phyloP scores from a whole-genome alignment of 2,797 vertebrate species.

The Falco novaeseelandiae region DNA sequence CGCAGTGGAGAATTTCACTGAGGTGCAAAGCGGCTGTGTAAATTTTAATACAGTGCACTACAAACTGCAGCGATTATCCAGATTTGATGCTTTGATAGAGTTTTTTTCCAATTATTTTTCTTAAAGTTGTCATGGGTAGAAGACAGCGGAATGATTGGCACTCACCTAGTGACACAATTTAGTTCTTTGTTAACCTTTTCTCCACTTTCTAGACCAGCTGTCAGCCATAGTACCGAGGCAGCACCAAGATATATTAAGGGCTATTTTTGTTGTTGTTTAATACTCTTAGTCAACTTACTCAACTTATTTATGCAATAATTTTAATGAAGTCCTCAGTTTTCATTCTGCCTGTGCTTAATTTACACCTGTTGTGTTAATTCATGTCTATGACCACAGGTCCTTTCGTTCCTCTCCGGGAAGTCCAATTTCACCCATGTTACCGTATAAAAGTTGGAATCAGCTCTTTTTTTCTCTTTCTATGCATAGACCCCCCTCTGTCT shows the following conservation, averaged over 20 bases:
- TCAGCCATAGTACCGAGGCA: background rate
- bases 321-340: background rate
- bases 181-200: background rate
- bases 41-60: background rate
- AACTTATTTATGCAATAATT: background rate
- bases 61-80: background rate
- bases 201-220: background rate
- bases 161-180: background rate
- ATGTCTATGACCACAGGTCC: background rate
- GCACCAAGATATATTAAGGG: background rate
- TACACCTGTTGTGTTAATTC: background rate
- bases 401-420: background rate
- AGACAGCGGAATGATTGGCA: background rate
- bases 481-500: background rate
- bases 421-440: background rate
- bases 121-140: background rate
- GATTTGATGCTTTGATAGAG: background rate
- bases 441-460: background rate
- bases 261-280: background rate
- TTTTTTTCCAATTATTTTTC: background rate
- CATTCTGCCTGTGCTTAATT: background rate
- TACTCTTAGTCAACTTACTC: background rate
- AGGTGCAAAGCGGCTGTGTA: rapidly evolving
- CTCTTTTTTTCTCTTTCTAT: background rate
- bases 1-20: background rate